Evolutionary conservation across 2,888 invertebrate genomes (phyloP).

Genomic region (Gryllus longicercus): DNA sequence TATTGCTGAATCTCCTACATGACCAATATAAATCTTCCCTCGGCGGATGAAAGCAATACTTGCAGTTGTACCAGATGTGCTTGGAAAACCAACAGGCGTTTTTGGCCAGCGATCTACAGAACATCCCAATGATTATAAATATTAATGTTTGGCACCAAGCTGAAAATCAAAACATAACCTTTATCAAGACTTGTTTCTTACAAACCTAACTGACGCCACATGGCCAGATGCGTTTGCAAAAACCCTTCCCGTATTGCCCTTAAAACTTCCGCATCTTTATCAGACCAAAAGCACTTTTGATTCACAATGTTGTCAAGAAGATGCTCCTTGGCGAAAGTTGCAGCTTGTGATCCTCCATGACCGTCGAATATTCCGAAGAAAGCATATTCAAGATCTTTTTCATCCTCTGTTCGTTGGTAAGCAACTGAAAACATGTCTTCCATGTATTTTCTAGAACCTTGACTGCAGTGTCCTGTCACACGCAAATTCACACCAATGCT

Average conservation of each 20-base stretch:
- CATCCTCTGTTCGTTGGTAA: constrained; percentile 88
- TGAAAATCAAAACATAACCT: too few species aligned
- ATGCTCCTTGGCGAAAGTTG: constrained; percentile 89
- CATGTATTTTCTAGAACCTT: constrained; percentile 98
- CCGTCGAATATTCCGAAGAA: constrained; percentile 98
- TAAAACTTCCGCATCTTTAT: constrained; percentile 87
- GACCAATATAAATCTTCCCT: constrained; percentile 93
- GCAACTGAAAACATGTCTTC: constrained; percentile 97
- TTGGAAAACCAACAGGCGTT: constrained; percentile 90
- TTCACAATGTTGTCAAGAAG: constrained; percentile 91
- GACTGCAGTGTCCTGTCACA: constrained; percentile 91
- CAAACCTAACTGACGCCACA: constrained; percentile 96
- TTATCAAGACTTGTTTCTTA: constrained; percentile 36
- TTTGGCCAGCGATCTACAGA: constrained; percentile 89
- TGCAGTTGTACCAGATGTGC: constrained; percentile 96
- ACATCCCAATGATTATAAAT: not conserved
- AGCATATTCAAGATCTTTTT: constrained; percentile 89
- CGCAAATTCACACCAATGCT: constrained; percentile 90
- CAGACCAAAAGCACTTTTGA: constrained; percentile 89
- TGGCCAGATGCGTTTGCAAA: constrained; percentile 90
- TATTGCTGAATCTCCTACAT: constrained; percentile 98
- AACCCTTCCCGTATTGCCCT: constrained; percentile 94
- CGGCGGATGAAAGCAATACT: constrained; percentile 91
- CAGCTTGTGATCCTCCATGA: constrained; percentile 94
- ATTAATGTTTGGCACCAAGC: not conserved